phyloP scores from a whole-genome alignment of 2,797 vertebrate species.

The Peromyscus nudipes region DNA sequence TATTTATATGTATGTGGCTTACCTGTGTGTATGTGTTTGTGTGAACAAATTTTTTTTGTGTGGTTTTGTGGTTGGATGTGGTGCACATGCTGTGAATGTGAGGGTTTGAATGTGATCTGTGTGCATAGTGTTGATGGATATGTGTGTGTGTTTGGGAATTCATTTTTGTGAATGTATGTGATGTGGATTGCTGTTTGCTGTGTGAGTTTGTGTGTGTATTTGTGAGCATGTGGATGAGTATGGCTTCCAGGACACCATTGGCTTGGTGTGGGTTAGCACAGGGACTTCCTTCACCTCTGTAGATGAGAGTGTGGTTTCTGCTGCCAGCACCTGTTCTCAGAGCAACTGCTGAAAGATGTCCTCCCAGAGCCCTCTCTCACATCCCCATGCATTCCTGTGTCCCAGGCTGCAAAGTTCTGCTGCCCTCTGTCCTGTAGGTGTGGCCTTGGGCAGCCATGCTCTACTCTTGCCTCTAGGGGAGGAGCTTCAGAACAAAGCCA shows the following conservation, averaged over 20 bases:
- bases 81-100: not conserved
- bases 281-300: not conserved
- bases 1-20: not conserved
- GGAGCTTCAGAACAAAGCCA: not conserved
- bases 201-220: not conserved
- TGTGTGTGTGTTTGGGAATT: not conserved
- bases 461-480: not conserved
- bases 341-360: not conserved
- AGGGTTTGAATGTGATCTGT: not conserved
- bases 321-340: rapidly evolving
- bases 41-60: not conserved
- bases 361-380: not conserved
- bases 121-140: not conserved
- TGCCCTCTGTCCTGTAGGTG: constrained; percentile 70
- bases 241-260: not conserved
- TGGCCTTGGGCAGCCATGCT: constrained; percentile 79
- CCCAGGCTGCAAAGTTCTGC: not conserved
- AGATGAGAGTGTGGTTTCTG: not conserved
- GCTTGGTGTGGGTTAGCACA: not conserved
- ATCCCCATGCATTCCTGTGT: not conserved
- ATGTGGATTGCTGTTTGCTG: not conserved
- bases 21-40: not conserved
- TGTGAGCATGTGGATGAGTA: not conserved
- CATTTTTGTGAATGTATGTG: not conserved
- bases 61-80: not conserved